Evolutionary conservation across 2,113 vertebrate genomes (phyloP).

Genomic region (Campylomormyrus numenius): DNA sequence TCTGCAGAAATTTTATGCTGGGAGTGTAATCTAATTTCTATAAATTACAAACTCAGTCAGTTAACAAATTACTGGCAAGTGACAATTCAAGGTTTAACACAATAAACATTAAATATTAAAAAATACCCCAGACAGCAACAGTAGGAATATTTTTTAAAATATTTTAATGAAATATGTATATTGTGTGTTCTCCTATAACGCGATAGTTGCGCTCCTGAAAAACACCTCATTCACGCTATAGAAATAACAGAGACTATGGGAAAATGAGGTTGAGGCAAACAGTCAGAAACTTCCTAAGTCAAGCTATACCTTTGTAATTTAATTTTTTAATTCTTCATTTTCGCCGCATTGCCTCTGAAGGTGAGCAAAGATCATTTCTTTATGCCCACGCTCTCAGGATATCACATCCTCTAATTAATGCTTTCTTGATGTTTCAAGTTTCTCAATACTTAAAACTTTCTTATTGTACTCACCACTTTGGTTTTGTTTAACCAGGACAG

Average conservation of each 20-base stretch:
- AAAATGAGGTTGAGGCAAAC: background rate
- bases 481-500: background rate
- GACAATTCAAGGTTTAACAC: background rate
- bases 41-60: background rate
- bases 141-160: background rate
- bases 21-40: background rate
- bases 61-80: background rate
- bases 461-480: background rate
- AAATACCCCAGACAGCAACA: background rate
- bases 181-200: background rate
- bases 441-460: background rate
- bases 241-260: background rate
- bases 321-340: background rate
- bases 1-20: background rate
- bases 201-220: background rate
- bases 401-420: background rate
- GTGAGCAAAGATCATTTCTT: background rate
- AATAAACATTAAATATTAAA: background rate
- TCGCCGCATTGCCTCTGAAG: background rate
- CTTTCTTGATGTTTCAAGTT: background rate
- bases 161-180: background rate
- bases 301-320: background rate
- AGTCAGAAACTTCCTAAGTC: background rate
- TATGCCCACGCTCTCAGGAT: background rate
- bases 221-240: background rate